Evolutionary conservation across 2,797 vertebrate genomes (phyloP).

Genomic region (Eremophila alpestris): DNA sequence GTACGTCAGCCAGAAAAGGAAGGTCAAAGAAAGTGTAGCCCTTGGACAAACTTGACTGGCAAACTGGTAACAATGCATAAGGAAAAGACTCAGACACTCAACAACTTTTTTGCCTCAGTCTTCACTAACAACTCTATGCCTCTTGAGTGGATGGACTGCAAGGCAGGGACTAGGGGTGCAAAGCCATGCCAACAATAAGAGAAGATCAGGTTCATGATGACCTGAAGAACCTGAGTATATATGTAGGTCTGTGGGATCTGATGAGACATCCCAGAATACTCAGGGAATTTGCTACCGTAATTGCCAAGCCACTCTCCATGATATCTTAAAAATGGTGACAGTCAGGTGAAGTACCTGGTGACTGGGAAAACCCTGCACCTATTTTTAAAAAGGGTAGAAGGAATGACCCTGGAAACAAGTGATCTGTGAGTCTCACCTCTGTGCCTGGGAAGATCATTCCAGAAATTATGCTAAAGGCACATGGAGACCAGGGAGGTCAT

Average conservation of each 20-base stretch:
- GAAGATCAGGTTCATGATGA: background rate
- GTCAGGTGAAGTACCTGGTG: background rate
- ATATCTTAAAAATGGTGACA: background rate
- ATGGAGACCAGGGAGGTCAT: background rate
- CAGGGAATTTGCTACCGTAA: background rate
- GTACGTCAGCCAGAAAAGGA: background rate
- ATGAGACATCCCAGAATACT: background rate
- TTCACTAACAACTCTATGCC: background rate
- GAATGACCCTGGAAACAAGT: background rate
- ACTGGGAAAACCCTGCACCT: background rate
- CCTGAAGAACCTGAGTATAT: background rate
- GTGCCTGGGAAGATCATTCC: background rate
- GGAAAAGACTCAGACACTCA: background rate
- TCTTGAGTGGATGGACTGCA: background rate
- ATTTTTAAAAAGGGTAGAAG: background rate
- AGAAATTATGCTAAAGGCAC: background rate
- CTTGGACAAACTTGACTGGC: accelerated
- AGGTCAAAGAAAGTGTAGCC: background rate
- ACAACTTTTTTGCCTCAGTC: background rate
- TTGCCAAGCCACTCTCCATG: background rate
- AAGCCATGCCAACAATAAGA: background rate
- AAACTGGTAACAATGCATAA: background rate
- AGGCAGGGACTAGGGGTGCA: background rate
- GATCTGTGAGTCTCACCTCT: background rate
- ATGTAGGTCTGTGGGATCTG: background rate